phyloP scores from a whole-genome alignment of 2,797 vertebrate species.

The Epinephelus malabaricus region DNA sequence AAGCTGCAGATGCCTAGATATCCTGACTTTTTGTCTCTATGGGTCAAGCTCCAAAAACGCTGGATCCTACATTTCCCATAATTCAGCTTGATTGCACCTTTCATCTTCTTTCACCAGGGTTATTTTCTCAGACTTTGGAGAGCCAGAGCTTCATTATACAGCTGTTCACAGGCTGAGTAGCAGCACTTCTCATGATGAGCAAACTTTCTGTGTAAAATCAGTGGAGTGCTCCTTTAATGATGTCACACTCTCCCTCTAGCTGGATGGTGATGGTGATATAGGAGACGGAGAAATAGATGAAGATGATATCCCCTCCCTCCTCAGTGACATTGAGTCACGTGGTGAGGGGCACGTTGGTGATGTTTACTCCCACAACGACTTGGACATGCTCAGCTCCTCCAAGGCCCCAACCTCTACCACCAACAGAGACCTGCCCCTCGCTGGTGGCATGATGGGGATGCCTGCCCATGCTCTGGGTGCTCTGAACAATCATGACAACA shows the following conservation, averaged over 20 bases:
- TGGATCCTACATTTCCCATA: background rate
- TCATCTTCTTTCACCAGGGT: background rate
- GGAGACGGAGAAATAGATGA: conserved; percentile 87
- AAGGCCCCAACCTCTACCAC: conserved; percentile 83
- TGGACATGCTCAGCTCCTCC: conserved; percentile 89
- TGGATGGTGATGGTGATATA: conserved; percentile 72
- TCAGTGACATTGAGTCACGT: conserved; percentile 88
- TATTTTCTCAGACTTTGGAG: background rate
- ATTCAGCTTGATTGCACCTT: background rate
- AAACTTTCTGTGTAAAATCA: background rate
- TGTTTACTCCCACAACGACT: conserved; percentile 89
- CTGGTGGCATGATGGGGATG: conserved; percentile 81
- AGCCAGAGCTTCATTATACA: too few species aligned
- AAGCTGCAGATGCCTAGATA: background rate
- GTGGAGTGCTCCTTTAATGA: background rate
- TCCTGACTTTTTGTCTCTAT: background rate
- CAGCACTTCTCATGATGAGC: background rate
- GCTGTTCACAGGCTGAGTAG: background rate
- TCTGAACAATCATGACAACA: conserved; percentile 41
- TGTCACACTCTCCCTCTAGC: conserved; percentile 53
- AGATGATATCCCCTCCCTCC: conserved; percentile 92
- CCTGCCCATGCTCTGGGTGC: conserved; percentile 24
- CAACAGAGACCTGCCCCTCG: conserved; percentile 86
- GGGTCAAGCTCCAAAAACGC: background rate
- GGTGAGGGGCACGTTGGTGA: conserved; percentile 89